Base-by-base conservation (phyloP, 1,140 invertebrate species). In the Anoplolepis gracilipes region DNA sequence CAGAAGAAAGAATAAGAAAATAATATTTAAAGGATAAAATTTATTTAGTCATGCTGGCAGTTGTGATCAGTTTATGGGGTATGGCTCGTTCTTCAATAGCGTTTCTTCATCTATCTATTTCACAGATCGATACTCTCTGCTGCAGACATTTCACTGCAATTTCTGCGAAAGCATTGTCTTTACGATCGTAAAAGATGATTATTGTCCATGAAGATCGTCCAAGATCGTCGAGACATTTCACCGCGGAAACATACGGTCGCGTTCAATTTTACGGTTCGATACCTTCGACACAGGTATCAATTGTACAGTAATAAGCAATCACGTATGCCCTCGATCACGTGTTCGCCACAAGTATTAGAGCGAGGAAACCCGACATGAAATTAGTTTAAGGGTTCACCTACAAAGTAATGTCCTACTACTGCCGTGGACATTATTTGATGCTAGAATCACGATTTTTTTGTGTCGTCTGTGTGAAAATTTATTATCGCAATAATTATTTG, bases 321-420 rank as follows among this genome's bases (percentile, higher is more conserved):
- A 55, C 16, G 55, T 57, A 19, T 46, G 69, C 13, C 28, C 61
- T 25, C 62, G 39, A 67, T 91, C 90, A 90, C 90, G 87, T 90
- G 90, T n/a, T 33, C 19, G 25, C 2, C 22, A 33, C 33, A 62
- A 64, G 87, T 91, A 92, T 92, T 91, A 92, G 91, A 92, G 88
- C 91, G 77, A 92, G 75, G 89, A 91, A 92, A 90, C 90, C 91
- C 77, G 72, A 87, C 85, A 82, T 89, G 88, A 92, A 92, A 92
- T 91, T 84, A 90, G 91, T 84, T 92, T 92, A 92, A 87, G 84
- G 87, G 78, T 79, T 81, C 72, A 82, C 28, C 79, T 84, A 84
- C 57, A 67, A 85, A 82, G 72, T 88, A 85, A 87, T 76, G 85
- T 85, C 39, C 75, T 28, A 36, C 75, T 28, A 36, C 55, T 87